These are phyloP conservation scores for Tillus elongatus DNA, from an alignment of 2,888 invertebrate species.

Conservation along the genomic window DNA sequence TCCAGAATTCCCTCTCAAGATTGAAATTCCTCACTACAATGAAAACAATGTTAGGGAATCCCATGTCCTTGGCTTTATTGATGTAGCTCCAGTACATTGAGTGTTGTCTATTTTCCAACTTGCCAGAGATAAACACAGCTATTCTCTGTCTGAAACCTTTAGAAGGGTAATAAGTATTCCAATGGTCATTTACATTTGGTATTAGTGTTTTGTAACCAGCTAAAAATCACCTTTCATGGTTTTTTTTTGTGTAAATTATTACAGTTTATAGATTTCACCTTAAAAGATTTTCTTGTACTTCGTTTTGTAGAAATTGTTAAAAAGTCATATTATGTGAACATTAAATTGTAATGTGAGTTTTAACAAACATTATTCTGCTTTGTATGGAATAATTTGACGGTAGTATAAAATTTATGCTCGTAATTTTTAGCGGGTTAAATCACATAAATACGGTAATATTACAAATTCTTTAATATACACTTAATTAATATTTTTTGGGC, in stretches of 20 bases:
- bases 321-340: background rate
- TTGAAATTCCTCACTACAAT: conserved; percentile 20
- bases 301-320: background rate
- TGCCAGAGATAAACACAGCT: too few relatives aligned
- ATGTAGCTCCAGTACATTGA: conserved; percentile 22
- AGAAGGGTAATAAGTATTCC: background rate
- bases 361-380: too few relatives aligned
- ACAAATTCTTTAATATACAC: too few relatives aligned
- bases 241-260: background rate
- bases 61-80: conserved; percentile 31
- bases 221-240: background rate
- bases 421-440: too few relatives aligned
- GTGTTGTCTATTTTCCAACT: conserved; percentile 8
- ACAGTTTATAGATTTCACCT: background rate
- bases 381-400: too few relatives aligned
- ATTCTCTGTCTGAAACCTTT: background rate
- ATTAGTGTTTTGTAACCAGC: background rate
- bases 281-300: background rate
- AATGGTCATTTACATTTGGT: background rate
- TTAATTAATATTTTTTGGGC: too few relatives aligned
- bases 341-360: too few relatives aligned
- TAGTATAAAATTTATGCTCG: too few relatives aligned
- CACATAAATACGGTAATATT: too few relatives aligned
- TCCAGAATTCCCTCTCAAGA: conserved; percentile 24
- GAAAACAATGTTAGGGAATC: conserved; percentile 25